Conservation (phyloP, 2,888 invertebrate genomes). For the Hedya salicella region DNA sequence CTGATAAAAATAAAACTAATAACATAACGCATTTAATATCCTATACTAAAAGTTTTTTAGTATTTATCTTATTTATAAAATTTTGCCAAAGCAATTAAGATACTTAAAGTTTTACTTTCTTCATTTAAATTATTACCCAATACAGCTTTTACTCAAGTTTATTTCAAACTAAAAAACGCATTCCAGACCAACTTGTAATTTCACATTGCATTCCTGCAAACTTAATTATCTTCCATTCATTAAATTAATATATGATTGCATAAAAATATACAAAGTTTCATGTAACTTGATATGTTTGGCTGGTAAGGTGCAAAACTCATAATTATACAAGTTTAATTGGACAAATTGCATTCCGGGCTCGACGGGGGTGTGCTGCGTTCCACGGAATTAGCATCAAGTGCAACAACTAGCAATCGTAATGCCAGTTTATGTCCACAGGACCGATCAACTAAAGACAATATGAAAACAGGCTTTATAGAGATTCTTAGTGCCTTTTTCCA, state of each 20-base stretch:
- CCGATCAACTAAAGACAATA: not conserved
- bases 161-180: not conserved
- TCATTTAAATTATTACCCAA: not conserved
- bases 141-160: not conserved
- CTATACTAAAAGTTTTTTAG: not conserved
- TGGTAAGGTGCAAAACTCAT: conserved; percentile 33
- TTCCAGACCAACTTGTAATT: not conserved
- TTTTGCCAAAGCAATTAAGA: not conserved
- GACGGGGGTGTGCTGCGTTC: conserved; percentile 15
- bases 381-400: conserved; percentile 16
- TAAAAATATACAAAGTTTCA: conserved; percentile 19
- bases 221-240: conserved; percentile 16
- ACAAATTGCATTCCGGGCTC: conserved; percentile 38
- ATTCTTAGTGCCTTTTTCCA: not conserved
- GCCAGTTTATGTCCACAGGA: not conserved
- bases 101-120: not conserved
- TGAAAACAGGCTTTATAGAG: not conserved
- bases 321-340: conserved; percentile 31
- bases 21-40: not conserved
- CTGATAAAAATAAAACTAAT: conserved; percentile 1
- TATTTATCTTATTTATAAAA: not conserved
- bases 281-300: conserved; percentile 20
- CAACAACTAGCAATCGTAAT: conserved; percentile 16
- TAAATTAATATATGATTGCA: conserved; percentile 7
- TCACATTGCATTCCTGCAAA: conserved; percentile 10